Base-by-base conservation (phyloP, 2,888 invertebrate genomes). In the Spicauda simplicius region DNA sequence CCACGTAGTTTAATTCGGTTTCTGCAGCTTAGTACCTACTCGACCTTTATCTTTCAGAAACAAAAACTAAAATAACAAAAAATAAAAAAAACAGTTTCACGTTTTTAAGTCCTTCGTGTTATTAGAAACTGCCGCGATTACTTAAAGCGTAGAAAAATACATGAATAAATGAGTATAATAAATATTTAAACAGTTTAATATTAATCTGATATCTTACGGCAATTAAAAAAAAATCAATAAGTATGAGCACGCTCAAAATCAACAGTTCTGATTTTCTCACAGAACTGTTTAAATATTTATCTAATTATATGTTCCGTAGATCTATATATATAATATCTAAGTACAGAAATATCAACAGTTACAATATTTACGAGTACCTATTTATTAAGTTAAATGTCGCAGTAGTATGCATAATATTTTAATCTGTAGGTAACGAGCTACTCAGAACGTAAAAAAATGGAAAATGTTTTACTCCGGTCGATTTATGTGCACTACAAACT, bases 41-140 rank as follows among this genome's bases (percentile, higher is more conserved):
- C 41, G 2, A 48, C 16, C 16, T 48, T 7, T 48, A 48, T 16
- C 16, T 48, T 48, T 48, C 48, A 48, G 48, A 48, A 3, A 41
- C 41, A 53, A 53, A 25, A 25, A 25, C 25, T 25, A 53, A 53
- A 53, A 18, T 18, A 20, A 0, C 20, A 16, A 50, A 53, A 53
- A 53, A 53, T 19, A 53, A 53, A 53, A 53, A 53, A 19, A 53
- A 19, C 53, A 11, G 10, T 53, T 53, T 53, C 11, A 53, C 20
- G 12, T 53, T 53, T 10, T 41, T 41, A 41, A 2, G 41, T 41
- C 41, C 14, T 14, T 41, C 41, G 41, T 41, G 12, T 11, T 41
- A 14, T 12, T 41, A 41, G 41, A 41, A 41, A 41, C 41, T 41
- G 41, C 14, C 5, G 14, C 14, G 41, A 41, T 41, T 41, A 14